Base-by-base conservation (phyloP, 1,140 invertebrate genomes). In the Campoletis sonorensis region DNA sequence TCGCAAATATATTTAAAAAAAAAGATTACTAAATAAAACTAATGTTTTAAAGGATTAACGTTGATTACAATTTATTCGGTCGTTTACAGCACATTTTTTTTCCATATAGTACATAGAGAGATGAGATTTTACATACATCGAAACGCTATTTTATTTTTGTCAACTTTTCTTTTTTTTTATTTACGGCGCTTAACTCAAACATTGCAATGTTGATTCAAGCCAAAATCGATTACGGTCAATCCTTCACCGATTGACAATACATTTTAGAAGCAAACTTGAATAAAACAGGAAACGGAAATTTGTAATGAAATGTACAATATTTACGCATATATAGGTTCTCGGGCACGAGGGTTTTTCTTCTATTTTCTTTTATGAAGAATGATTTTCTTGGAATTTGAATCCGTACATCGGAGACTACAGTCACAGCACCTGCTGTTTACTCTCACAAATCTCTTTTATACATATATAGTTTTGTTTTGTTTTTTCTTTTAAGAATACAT, bases 51-150 rank as follows among this genome's bases (percentile, higher is more conserved):
- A 76, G 15, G 26, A 27, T 81, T 23, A 51, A 81, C 58, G 49
- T 67, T 67, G 54, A 45, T 76, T 81, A 51, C 51, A 68, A 79
- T 84, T 87, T 58, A 75, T 86, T 87, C 85, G 83, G 84, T 86
- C 80, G 83, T 58, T 83, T 84, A 85, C 73, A 86, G 81, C 78
- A 87, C 81, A 85, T 80, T 86, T 87, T 54, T n/a, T 58, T 23
- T 83, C 67, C 82, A 86, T 86, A 86, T 87, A 86, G 49, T 54
- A 75, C 81, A 87, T 84, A 58, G 18, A 87, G 85, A 85, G 67
- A 87, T 86, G 85, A 81, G 82, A 83, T 85, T 85, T 84, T 58
- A 88, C 83, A 85, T 82, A 87, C 82, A 84, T 68, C 79, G 40
- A 73, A 80, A 80, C 40, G 70, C 67, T 80, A 73, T 40, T 51